Base-by-base conservation (phyloP, 1,140 invertebrate species). In the Chionoecetes opilio region DNA sequence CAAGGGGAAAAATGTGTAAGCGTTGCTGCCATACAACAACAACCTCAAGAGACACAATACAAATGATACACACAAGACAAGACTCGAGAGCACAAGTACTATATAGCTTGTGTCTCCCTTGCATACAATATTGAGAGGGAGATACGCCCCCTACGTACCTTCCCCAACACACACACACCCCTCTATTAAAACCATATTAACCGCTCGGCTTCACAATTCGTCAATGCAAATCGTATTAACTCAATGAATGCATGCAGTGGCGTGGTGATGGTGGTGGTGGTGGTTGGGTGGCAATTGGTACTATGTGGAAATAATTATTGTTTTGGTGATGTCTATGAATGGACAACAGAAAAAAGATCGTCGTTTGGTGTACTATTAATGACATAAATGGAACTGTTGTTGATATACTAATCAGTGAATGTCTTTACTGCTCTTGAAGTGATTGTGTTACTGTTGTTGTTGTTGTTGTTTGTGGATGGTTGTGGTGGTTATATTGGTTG, bases 191-290 rank as follows among this genome's bases (percentile, higher is more conserved):
- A 88, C 32, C 35, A 88, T 88, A 88, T 88, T 88, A 88, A n/a
- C 35, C 86, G 86, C 86, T 88, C 38, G 35, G 38, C 35, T 38
- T 88, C 86, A 88, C 86, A 88, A 88, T 88, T 88, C 86, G 86
- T 88, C 86, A 88, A 38, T 88, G 86, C 86, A 88, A 88, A 88
- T 88, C 86, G 86, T 88, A 88, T 88, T 88, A 88, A 41, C 32
- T 88, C 9, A 37, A 38, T 88, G 86, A 88, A 38, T 88, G 38
- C 86, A n/a, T 88, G 38, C 38, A 37, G 63, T 38, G 34, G 35
- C n/a, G 84, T 86, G 86, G 34, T 38, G 86, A 29, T 88, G 86
- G 86, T 38, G 86, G 17, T 32, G 34, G 35, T 75, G 63, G 63
- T 75, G 63, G 63, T 75, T n/a, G 26, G 63, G 63, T 75, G 63